phyloP scores from a whole-genome alignment of 2,888 invertebrate genomes.

The Chymomyza caudatula region DNA sequence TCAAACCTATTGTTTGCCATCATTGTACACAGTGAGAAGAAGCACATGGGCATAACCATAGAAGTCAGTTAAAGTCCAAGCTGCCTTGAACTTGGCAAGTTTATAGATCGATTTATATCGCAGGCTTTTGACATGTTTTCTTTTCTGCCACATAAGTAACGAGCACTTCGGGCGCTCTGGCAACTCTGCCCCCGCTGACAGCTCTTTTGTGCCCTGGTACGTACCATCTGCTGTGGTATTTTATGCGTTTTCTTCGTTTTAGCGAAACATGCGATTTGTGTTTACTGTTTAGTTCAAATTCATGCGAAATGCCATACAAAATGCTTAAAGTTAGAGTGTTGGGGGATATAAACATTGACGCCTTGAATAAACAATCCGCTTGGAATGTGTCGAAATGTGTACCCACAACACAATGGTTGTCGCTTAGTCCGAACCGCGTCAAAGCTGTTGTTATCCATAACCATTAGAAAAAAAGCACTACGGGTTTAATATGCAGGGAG shows the following conservation, averaged over 20 bases:
- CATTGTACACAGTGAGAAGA: not conserved
- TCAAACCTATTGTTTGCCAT: not conserved
- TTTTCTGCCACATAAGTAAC: too few relatives aligned
- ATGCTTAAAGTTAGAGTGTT: not conserved
- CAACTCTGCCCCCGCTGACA: not conserved
- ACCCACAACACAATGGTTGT: too few relatives aligned
- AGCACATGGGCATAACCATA: not conserved
- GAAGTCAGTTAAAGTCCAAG: not conserved
- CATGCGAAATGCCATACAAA: not conserved
- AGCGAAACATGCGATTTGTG: not conserved
- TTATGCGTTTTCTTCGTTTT: not conserved
- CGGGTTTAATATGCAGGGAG: not conserved
- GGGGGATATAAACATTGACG: not conserved
- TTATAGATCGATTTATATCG: not conserved
- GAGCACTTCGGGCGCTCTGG: not conserved
- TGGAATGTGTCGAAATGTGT: not conserved
- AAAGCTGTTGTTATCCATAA: not conserved
- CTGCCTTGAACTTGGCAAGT: constrained; percentile 60
- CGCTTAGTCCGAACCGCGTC: not conserved
- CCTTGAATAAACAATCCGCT: not conserved
- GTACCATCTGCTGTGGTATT: not conserved
- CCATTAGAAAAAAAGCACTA: constrained; percentile 58
- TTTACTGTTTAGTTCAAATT: not conserved
- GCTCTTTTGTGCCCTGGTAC: not conserved
- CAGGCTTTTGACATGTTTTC: not conserved